These are phyloP conservation scores for Orestias chungarensis DNA, from an alignment of 2,797 vertebrate species.

Conservation along the genomic window DNA sequence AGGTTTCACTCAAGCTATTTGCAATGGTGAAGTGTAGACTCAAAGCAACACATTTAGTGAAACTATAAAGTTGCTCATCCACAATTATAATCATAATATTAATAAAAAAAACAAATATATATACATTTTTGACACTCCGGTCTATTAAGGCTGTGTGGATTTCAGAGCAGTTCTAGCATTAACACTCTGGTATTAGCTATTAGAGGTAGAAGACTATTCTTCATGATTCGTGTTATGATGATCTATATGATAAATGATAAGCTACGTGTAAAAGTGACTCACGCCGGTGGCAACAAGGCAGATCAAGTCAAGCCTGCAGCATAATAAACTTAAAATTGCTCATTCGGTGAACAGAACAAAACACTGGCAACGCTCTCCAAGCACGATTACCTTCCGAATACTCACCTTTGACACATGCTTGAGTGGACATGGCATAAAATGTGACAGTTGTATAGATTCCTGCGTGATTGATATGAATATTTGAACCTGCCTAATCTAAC, in stretches of 20 bases:
- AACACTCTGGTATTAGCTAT: too few relatives aligned
- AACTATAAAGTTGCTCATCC: background rate
- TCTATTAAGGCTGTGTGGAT: too few relatives aligned
- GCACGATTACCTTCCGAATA: background rate
- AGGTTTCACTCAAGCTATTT: background rate
- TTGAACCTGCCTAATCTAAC: slow-evolving; percentile 1
- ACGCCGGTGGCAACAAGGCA: background rate
- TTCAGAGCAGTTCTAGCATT: too few relatives aligned
- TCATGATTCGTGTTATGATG: too few relatives aligned
- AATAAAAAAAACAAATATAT: too few relatives aligned
- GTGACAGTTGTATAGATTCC: background rate
- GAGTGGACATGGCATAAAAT: background rate
- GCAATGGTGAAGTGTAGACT: background rate
- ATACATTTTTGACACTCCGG: too few relatives aligned
- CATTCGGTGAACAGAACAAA: background rate
- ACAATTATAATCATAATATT: background rate
- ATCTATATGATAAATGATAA: background rate
- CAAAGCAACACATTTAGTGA: background rate
- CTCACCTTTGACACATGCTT: background rate
- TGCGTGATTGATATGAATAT: background rate
- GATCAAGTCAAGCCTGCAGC: slow-evolving; percentile 7
- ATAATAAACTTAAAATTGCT: background rate
- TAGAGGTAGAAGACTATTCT: too few relatives aligned
- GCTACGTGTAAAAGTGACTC: slow-evolving; percentile 4
- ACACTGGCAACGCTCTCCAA: background rate